Evolutionary conservation across 2,113 vertebrate genomes (phyloP), one percentile per base, ranked within the genome.

Genomic region (Bufo bufo): DNA sequence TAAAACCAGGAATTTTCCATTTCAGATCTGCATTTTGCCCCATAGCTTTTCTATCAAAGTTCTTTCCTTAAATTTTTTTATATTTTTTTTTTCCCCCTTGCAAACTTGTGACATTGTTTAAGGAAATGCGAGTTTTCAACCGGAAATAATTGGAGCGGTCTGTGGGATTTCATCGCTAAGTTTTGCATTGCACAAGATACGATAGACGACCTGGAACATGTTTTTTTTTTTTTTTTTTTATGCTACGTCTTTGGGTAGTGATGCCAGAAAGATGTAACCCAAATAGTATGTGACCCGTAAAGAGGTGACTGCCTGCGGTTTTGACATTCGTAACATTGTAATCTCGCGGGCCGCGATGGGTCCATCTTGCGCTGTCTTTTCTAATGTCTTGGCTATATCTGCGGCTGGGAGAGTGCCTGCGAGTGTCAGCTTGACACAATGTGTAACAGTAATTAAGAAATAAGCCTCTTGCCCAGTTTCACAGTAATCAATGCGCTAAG

Each of bases 381-480:
- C 33, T n/a, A 92, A 93, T 92, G 94, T 94, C 92, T 90, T 92
- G 93, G 94, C 95, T 95, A 95, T 96, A 95, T 95, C 95, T 93
- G 95, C 94, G 95, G 93, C 94, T 95, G 96, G 95, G 90, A 92
- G 90, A 94, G 93, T 89, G 93, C 94, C 93, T 89, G 84, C 47
- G 82, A 89, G 90, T 90, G 50, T 92, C 92, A 59, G 90, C 92
- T 85, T 95, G 95, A 95, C 95, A 96, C 96, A 96, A 97, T 97
- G 96, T 95, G 94, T 94, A 96, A 95, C 96, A 96, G 96, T 98
- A 98, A 99, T 99, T 97, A 98, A 96, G 97, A 96, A 98, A 95
- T 96, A 96, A 97, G 96, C 93, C 91, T 93, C 94, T 95, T 91
- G 92, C 94, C 95, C 93, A 91, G 93, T 94, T 95, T 94, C 95